Percentiles rank a stretch among this genome's conserved stretches.
Conservation (phyloP, 2,797 vertebrate genomes). For the Hafferia zeledoni region DNA sequence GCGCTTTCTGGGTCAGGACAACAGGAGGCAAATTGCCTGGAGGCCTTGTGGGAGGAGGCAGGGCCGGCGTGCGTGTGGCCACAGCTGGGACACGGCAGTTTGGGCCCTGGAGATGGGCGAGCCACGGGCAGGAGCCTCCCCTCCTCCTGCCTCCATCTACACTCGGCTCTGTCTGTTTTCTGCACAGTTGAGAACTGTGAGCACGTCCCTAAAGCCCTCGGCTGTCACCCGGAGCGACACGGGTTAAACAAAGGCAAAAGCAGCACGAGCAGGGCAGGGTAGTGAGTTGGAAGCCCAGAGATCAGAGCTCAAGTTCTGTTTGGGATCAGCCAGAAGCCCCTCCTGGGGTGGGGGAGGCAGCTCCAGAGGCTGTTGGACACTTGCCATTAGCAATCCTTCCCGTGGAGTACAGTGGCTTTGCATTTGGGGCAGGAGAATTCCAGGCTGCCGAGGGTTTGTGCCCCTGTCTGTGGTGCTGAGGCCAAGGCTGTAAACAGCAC, state of each 20-base stretch:
- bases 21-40: not conserved
- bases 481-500: not conserved
- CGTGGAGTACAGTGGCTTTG: not conserved
- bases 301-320: not conserved
- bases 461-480: not conserved
- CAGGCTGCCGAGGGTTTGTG: not conserved
- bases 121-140: accelerated
- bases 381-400: not conserved
- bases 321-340: not conserved
- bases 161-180: not conserved
- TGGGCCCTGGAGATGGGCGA: not conserved
- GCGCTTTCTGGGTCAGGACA: not conserved
- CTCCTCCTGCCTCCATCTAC: not conserved
- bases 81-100: not conserved
- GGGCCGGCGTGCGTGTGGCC: accelerated
- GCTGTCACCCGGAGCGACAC: accelerated
- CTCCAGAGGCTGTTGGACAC: not conserved
- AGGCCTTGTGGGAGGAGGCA: not conserved
- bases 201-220: not conserved
- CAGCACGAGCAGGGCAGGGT: not conserved
- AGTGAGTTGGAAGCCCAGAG: accelerated
- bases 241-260: not conserved
- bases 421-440: not conserved
- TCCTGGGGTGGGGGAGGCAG: not conserved
- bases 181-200: not conserved